Evolutionary conservation across 2,888 invertebrate genomes (phyloP).

Genomic region (Limnephilus rhombicus): DNA sequence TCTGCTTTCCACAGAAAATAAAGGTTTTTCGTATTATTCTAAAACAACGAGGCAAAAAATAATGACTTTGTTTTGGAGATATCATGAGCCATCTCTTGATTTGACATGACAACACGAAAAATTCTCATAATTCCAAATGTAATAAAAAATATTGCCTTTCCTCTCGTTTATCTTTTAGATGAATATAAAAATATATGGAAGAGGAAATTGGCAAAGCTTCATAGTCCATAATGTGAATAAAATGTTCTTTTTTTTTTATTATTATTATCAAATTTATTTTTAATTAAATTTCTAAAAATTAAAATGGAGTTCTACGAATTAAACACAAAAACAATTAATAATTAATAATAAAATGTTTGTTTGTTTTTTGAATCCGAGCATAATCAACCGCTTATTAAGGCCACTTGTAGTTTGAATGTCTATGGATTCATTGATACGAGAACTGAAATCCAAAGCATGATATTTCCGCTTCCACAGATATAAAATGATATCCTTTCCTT

Average conservation of each 20-base stretch:
- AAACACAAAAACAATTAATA: too few relatives aligned
- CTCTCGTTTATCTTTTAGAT: not conserved
- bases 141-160: not conserved
- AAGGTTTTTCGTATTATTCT: too few relatives aligned
- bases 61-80: not conserved
- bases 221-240: not conserved
- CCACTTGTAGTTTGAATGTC: not conserved
- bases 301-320: too few relatives aligned
- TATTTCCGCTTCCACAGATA: not conserved
- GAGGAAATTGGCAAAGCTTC: not conserved
- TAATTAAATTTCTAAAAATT: too few relatives aligned
- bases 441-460: not conserved
- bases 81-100: not conserved
- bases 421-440: not conserved
- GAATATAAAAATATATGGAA: not conserved
- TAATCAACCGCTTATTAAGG: not conserved
- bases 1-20: not conserved
- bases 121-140: not conserved
- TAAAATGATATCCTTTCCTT: not conserved
- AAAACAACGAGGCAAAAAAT: not conserved
- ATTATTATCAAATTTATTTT: too few relatives aligned
- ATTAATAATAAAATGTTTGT: not conserved
- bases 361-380: not conserved
- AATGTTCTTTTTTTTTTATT: not conserved
- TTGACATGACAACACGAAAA: not conserved